phyloP scores from a whole-genome alignment of 2,888 invertebrate species.

The Drosophila eohydei region DNA sequence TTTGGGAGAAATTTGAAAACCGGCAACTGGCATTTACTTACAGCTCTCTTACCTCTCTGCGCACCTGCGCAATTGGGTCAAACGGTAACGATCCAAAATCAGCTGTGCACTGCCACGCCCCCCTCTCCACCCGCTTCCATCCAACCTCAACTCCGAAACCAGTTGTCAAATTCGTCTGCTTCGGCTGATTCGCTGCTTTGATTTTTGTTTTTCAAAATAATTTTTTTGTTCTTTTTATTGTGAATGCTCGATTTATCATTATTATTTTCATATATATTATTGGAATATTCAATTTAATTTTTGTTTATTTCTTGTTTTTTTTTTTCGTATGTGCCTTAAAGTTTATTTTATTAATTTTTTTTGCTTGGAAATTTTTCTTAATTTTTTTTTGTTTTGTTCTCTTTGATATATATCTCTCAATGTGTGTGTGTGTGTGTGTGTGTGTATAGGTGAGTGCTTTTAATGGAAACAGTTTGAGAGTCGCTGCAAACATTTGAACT shows the following conservation, averaged over 20 bases:
- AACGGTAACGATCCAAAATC: slow-evolving; percentile 59
- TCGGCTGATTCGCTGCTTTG: background rate
- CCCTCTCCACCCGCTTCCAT: background rate
- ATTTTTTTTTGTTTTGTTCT: background rate
- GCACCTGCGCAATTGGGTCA: slow-evolving; percentile 65
- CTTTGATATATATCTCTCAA: slow-evolving; percentile 8
- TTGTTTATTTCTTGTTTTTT: background rate
- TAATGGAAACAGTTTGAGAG: background rate
- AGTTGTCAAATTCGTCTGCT: slow-evolving; percentile 11
- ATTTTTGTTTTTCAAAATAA: slow-evolving; percentile 50
- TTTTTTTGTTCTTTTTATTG: slow-evolving; percentile 54
- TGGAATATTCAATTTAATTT: slow-evolving; percentile 24
- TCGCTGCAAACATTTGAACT: background rate
- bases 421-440: slow-evolving; percentile 10
- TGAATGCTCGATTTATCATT: slow-evolving; percentile 44
- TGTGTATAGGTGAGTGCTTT: background rate
- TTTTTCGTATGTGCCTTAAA: slow-evolving; percentile 27
- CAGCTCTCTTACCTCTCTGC: slow-evolving; percentile 24
- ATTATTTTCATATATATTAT: slow-evolving; percentile 14
- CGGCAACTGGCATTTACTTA: slow-evolving; percentile 42
- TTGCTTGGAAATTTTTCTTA: slow-evolving; percentile 8
- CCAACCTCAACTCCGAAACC: background rate
- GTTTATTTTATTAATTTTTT: slow-evolving; percentile 5
- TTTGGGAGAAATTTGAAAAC: slow-evolving; percentile 50
- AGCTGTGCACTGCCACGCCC: slow-evolving; percentile 46